Evolutionary conservation across 2,888 invertebrate genomes (phyloP).

Genomic region (Amblyjoppa fuscipennis): DNA sequence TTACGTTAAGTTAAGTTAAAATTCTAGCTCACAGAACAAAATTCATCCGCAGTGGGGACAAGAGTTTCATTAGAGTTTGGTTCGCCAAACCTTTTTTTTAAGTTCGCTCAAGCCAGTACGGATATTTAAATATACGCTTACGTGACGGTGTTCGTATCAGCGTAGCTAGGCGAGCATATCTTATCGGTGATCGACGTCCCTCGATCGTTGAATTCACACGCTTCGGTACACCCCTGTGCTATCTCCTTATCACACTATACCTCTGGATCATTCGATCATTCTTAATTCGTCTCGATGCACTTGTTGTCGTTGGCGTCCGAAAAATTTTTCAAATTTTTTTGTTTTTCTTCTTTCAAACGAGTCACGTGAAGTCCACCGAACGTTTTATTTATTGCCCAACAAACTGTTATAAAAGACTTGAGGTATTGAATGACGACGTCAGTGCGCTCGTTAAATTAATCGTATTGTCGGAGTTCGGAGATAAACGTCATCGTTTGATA

Average conservation of each 20-base stretch:
- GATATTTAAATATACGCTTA: conserved; percentile 48
- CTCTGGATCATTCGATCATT: conserved; percentile 37
- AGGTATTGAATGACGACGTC: not conserved
- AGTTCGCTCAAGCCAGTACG: conserved; percentile 34
- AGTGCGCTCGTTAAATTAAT: not conserved
- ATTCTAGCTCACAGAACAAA: not conserved
- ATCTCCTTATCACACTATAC: conserved; percentile 6
- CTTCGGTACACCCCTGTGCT: conserved; percentile 8
- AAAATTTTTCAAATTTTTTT: not conserved
- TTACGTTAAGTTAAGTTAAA: not conserved
- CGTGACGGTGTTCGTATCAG: conserved; percentile 53
- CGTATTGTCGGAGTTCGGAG: not conserved
- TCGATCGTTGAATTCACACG: conserved; percentile 46
- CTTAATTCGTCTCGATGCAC: not conserved
- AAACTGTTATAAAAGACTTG: not conserved
- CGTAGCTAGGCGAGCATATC: conserved; percentile 51
- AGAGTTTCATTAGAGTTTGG: not conserved
- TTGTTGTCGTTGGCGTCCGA: not conserved
- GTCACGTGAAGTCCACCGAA: not conserved
- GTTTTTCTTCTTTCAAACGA: not conserved
- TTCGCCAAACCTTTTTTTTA: not conserved
- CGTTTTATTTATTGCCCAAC: not conserved
- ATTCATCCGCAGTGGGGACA: not conserved
- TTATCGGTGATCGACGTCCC: conserved; percentile 57
- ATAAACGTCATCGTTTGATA: conserved; percentile 3